Percentiles rank a stretch among this genome's conserved stretches.
Evolutionary conservation across 1,140 invertebrate genomes (phyloP).

Genomic region (Lepidurus couesii): DNA sequence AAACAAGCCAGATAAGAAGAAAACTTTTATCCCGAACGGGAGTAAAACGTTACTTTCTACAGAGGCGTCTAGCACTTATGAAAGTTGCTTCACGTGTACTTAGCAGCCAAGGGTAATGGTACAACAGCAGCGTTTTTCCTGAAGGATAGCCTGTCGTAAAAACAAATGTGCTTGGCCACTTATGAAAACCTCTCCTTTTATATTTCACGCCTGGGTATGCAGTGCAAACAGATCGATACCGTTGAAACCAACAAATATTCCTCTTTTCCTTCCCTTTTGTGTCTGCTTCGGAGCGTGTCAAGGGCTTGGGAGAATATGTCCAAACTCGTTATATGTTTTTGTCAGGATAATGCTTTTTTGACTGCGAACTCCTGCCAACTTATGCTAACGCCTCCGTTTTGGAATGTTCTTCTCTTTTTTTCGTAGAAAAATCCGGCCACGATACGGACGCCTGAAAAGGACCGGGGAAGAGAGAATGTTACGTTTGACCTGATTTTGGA

Average conservation of each 20-base stretch:
- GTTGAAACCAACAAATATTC: constrained; percentile 16
- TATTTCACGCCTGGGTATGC: constrained; percentile 21
- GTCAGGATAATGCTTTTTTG: not conserved
- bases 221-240: constrained; percentile 8
- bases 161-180: not conserved
- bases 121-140: not conserved
- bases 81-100: not conserved
- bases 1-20: not conserved
- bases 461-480: constrained; percentile 69
- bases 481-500: constrained; percentile 72
- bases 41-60: not conserved
- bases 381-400: not conserved
- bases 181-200: not conserved
- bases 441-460: constrained; percentile 78
- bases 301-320: constrained; percentile 5
- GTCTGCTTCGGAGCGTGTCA: constrained; percentile 2
- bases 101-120: not conserved
- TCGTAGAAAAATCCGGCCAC: constrained; percentile 73
- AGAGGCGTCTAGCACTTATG: not conserved
- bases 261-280: constrained; percentile 3
- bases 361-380: not conserved
- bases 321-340: constrained; percentile 9
- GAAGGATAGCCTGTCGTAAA: not conserved
- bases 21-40: not conserved
- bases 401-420: constrained; percentile 32